phyloP scores from a whole-genome alignment of 2,888 invertebrate species.

The Netelia virgata region DNA sequence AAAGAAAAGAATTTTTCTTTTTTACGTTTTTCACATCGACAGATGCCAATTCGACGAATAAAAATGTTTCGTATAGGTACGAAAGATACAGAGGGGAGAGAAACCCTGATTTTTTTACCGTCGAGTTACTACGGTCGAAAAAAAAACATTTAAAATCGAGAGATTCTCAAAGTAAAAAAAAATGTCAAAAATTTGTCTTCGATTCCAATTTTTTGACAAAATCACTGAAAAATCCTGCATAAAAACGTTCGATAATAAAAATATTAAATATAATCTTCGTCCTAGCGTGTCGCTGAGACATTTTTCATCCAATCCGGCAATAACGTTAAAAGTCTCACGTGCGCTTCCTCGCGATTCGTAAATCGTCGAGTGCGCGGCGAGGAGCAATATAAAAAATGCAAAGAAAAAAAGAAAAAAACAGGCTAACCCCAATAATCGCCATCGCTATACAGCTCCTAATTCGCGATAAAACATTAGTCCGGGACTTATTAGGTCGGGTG shows the following conservation, averaged over 20 bases:
- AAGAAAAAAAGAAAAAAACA: not conserved
- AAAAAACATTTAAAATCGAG: too few species aligned
- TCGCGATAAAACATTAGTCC: slow-evolving; percentile 80
- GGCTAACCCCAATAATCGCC: not conserved
- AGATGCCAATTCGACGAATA: slow-evolving; percentile 1
- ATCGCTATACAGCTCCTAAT: slow-evolving; percentile 75
- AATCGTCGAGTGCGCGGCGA: not conserved
- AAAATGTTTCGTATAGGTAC: not conserved
- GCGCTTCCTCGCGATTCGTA: not conserved
- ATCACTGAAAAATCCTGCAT: too few species aligned
- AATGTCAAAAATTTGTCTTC: too few species aligned
- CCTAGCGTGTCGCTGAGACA: slow-evolving; percentile 12
- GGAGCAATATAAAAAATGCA: slow-evolving; percentile 41
- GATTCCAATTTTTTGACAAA: not conserved
- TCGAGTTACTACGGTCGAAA: not conserved
- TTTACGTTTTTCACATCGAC: slow-evolving; percentile 13
- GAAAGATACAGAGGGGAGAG: not conserved
- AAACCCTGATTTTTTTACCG: not conserved
- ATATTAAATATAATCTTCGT: too few species aligned
- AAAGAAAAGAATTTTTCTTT: not conserved
- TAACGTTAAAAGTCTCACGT: slow-evolving; percentile 47
- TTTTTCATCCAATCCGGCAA: not conserved
- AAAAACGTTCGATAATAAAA: too few species aligned
- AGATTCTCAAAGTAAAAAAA: too few species aligned
- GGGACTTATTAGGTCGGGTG: slow-evolving; percentile 72